A percentile compares a stretch with the other conserved stretches of the same genome.
phyloP scores from a whole-genome alignment of 2,888 invertebrate genomes.

The Chydorus sphaericus region DNA sequence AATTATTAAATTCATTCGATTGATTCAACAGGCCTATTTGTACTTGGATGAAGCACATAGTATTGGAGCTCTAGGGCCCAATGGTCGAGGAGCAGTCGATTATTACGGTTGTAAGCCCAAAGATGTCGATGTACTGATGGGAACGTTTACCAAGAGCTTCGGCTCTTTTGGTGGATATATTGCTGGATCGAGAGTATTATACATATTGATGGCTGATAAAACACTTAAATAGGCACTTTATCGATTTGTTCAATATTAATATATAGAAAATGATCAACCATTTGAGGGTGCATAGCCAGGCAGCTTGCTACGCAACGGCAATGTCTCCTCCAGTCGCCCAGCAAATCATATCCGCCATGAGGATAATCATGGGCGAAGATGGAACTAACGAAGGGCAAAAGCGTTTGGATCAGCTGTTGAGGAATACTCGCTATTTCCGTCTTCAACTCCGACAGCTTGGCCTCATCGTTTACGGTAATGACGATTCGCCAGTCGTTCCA shows the following conservation, averaged over 20 bases:
- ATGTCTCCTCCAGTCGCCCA: constrained; percentile 83
- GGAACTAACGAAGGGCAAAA: constrained; percentile 49
- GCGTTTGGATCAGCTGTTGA: constrained; percentile 53
- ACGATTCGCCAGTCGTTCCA: constrained; percentile 92
- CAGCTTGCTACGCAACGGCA: constrained; percentile 66
- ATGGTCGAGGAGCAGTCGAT: constrained; percentile 77
- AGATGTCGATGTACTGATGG: constrained; percentile 91
- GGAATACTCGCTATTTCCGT: constrained; percentile 71
- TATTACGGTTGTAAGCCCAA: constrained; percentile 64
- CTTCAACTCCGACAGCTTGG: constrained; percentile 68
- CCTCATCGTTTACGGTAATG: constrained; percentile 80
- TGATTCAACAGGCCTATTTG: constrained; percentile 52
- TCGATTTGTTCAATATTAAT: not conserved
- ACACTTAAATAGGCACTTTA: not conserved
- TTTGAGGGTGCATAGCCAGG: constrained; percentile 64
- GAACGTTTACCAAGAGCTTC: constrained; percentile 97
- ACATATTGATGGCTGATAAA: too few relatives aligned
- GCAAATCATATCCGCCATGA: constrained; percentile 79
- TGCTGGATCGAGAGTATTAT: constrained; percentile 67
- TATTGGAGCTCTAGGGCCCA: constrained; percentile 79
- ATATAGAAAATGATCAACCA: constrained; percentile 52
- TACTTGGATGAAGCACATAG: constrained; percentile 98
- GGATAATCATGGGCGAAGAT: constrained; percentile 69
- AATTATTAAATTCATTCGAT: not conserved
- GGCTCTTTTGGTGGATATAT: constrained; percentile 94